A percentile compares a stretch with the other conserved stretches of the same genome.
phyloP scores from a whole-genome alignment of 2,797 vertebrate species.

The Gobio occitaniae region DNA sequence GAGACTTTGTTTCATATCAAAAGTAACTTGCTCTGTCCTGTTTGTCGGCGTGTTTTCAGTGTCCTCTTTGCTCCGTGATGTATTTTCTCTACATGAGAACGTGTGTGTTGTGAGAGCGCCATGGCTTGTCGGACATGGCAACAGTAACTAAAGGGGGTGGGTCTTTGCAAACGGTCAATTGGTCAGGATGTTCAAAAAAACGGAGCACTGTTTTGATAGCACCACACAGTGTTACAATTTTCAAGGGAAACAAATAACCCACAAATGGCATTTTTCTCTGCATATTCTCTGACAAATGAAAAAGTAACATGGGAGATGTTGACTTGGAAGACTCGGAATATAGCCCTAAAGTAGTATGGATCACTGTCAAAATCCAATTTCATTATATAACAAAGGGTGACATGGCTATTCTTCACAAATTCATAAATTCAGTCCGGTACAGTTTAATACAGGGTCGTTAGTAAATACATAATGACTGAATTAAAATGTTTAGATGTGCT shows the following conservation, averaged over 20 bases:
- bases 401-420: not conserved
- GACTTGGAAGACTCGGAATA: not conserved
- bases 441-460: not conserved
- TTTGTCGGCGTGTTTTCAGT: too few relatives aligned
- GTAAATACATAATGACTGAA: not conserved
- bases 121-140: too few relatives aligned
- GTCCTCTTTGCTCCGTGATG: too few relatives aligned
- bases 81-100: too few relatives aligned
- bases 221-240: not conserved
- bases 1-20: too few relatives aligned
- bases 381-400: not conserved
- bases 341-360: not conserved
- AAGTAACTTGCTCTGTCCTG: too few relatives aligned
- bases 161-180: not conserved
- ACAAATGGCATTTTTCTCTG: not conserved
- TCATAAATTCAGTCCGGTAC: not conserved
- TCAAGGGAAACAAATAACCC: not conserved
- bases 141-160: too few relatives aligned
- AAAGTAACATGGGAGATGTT: not conserved
- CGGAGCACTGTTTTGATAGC: not conserved
- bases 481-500: not conserved
- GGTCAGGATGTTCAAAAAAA: not conserved
- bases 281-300: not conserved
- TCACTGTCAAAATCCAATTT: not conserved
- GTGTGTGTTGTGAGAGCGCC: too few relatives aligned